Percentiles rank a stretch among this genome's conserved stretches.
Conservation (phyloP, 2,113 vertebrate species). For the Chionomys nivalis region DNA sequence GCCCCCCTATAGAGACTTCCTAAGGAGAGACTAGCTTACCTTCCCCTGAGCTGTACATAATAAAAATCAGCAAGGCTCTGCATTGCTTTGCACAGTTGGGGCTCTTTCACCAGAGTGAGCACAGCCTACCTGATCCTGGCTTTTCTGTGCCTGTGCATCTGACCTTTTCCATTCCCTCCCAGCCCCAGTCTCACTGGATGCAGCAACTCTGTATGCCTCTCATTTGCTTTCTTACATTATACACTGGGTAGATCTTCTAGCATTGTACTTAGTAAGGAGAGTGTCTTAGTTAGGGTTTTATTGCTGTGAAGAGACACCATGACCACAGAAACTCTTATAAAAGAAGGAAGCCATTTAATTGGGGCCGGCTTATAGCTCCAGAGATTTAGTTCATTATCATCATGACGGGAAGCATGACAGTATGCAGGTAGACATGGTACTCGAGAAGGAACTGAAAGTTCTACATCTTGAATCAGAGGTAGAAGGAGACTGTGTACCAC, state of each 20-base stretch:
- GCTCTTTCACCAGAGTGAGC: neutral
- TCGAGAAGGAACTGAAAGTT: neutral
- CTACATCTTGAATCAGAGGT: neutral
- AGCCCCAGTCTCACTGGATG: neutral
- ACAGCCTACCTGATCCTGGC: neutral
- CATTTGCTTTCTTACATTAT: conserved; percentile 42
- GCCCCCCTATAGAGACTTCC: neutral
- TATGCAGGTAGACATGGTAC: neutral
- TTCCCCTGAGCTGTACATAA: neutral
- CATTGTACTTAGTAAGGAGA: neutral
- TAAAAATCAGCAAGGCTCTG: neutral
- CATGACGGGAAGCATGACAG: neutral
- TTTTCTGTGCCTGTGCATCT: neutral
- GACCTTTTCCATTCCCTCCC: neutral
- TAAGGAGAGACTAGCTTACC: neutral
- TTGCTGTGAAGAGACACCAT: neutral
- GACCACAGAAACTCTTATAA: neutral
- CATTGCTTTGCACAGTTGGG: neutral
- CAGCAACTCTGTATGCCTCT: neutral
- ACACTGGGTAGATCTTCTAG: neutral
- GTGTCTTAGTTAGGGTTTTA: neutral
- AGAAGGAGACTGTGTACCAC: neutral
- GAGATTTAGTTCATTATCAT: neutral
- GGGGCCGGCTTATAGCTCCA: neutral
- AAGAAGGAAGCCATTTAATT: neutral